Evolutionary conservation across 2,797 vertebrate genomes (phyloP).

Genomic region (Siniperca undulata): DNA sequence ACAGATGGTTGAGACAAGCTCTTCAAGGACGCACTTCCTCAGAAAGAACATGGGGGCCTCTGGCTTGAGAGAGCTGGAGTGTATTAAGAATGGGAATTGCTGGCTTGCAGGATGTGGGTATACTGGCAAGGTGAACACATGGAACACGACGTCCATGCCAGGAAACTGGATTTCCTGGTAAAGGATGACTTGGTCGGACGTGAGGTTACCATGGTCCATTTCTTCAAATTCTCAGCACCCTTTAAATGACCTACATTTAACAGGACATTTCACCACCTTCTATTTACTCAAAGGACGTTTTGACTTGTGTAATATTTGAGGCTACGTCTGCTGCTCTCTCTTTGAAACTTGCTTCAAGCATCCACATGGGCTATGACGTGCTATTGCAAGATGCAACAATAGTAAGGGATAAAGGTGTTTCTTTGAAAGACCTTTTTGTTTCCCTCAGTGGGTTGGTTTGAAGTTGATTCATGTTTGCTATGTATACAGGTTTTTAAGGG

Average conservation of each 20-base stretch:
- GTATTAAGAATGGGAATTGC: slow-evolving; percentile 68
- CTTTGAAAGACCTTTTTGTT: slow-evolving; percentile 80
- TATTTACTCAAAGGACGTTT: slow-evolving; percentile 44
- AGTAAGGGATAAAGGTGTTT: slow-evolving; percentile 73
- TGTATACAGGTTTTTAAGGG: slow-evolving; percentile 79
- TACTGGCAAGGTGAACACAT: slow-evolving; percentile 77
- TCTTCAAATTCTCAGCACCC: slow-evolving; percentile 51
- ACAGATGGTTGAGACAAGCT: slow-evolving; percentile 83
- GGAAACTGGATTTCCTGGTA: slow-evolving; percentile 76
- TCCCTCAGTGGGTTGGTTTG: slow-evolving; percentile 74
- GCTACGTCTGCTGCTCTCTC: slow-evolving; percentile 25
- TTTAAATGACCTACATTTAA: slow-evolving; percentile 58
- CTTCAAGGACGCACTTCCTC: slow-evolving; percentile 72
- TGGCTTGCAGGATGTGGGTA: slow-evolving; percentile 67
- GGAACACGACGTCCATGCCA: slow-evolving; percentile 75
- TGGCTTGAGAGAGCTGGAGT: slow-evolving; percentile 43
- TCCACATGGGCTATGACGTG: slow-evolving; percentile 54
- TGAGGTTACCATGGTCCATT: slow-evolving; percentile 71
- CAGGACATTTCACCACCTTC: slow-evolving; percentile 42
- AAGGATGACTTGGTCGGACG: slow-evolving; percentile 72
- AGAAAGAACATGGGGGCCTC: slow-evolving; percentile 70
- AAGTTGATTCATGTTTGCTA: slow-evolving; percentile 82
- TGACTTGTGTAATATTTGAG: slow-evolving; percentile 40
- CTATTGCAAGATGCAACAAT: slow-evolving; percentile 79
- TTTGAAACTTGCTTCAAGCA: slow-evolving; percentile 68